Evolutionary conservation across 2,113 vertebrate species (phyloP), one percentile per base, ranked within the genome.

Genomic region (Oreochromis spilurus): DNA sequence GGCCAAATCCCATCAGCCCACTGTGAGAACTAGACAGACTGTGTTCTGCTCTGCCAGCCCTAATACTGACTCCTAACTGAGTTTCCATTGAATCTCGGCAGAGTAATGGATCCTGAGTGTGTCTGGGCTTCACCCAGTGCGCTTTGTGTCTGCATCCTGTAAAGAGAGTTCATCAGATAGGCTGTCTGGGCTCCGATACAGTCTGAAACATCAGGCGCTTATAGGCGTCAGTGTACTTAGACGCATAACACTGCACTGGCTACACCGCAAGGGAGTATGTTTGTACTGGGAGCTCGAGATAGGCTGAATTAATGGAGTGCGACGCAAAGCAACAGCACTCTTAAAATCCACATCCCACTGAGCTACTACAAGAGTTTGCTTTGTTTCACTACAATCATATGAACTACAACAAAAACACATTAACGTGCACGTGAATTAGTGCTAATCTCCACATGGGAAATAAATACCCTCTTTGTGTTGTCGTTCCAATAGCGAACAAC

Each of bases 51-150:
- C 72, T 77, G 72, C 72, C 72, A 77, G 43, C 45, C 72, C 26
- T 77, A 77, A 77, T 77, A 52, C 72, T 77, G 72, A 52, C 72
- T 77, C 45, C 72, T 77, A 77, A 77, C 72, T 79, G 12, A 79
- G 77, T 92, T 85, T 96, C 94, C 55, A 95, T 95, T 84, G 57
- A 93, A 95, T 94, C 90, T 62, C 79, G 82, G 84, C 95, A 58
- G 88, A 85, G 83, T 93, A 95, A 96, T 95, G 91, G 89, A 78
- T 85, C 82, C 80, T 43, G 79, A 92, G 92, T 88, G 89, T 60
- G 91, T 90, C 91, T 92, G 85, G 58, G 87, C 90, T 78, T 67
- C 85, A 80, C 88, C 88, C 53, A 75, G 70, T 40, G 34, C 1
- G 52, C 87, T 82, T 87, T 84, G 89, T 84, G 81, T 88, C 79